Percentiles rank a stretch among this genome's conserved stretches.
phyloP scores from a whole-genome alignment of 2,888 invertebrate genomes.

The Papilio elwesi region DNA sequence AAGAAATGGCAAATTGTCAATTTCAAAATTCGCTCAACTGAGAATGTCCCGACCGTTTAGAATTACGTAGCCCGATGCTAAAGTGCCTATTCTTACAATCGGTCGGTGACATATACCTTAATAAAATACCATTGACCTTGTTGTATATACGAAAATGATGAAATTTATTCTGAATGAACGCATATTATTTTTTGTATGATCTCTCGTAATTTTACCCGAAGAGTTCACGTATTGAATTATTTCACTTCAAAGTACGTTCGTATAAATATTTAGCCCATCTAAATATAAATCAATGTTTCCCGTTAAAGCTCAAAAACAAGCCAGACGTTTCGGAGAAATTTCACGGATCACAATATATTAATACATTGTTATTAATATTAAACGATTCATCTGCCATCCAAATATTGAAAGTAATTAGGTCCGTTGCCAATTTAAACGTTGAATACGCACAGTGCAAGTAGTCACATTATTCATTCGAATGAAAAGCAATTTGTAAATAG shows the following conservation, averaged over 20 bases:
- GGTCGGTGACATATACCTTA: too few relatives aligned
- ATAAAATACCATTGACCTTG: slow-evolving; percentile 17
- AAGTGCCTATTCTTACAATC: too few relatives aligned
- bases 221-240: neutral
- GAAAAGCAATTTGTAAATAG: neutral
- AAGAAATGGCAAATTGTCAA: too few relatives aligned
- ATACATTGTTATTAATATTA: slow-evolving; percentile 27
- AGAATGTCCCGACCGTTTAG: too few relatives aligned
- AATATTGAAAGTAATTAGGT: slow-evolving; percentile 33
- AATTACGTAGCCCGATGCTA: too few relatives aligned
- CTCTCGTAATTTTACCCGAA: neutral
- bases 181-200: slow-evolving; percentile 9
- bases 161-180: slow-evolving; percentile 14
- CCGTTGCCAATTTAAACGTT: slow-evolving; percentile 27
- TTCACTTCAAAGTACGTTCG: slow-evolving; percentile 11
- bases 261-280: neutral
- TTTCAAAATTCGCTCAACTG: too few relatives aligned
- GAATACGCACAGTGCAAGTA: neutral
- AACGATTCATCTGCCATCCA: slow-evolving; percentile 30
- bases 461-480: slow-evolving; percentile 6
- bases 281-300: slow-evolving; percentile 13
- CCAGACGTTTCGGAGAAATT: slow-evolving; percentile 9
- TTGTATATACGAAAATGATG: slow-evolving; percentile 6
- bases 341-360: slow-evolving; percentile 25
- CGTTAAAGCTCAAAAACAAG: neutral